Evolutionary conservation across 2,113 vertebrate species (phyloP).

Genomic region (Petrocephalus microphthalmus): DNA sequence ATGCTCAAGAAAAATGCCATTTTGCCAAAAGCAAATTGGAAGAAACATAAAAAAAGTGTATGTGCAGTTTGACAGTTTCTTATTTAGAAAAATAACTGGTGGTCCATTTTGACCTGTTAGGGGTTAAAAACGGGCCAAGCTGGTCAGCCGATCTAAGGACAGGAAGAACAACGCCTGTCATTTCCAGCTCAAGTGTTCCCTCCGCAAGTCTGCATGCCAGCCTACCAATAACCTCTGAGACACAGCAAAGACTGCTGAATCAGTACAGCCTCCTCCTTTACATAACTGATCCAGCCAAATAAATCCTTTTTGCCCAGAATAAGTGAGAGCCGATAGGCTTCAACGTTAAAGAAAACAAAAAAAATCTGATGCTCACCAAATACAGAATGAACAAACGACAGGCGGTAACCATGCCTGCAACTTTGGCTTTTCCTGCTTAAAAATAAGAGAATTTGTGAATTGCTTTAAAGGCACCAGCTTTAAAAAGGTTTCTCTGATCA

Average conservation of each 20-base stretch:
- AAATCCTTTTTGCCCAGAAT: not conserved
- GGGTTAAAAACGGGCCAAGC: not conserved
- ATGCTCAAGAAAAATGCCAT: not conserved
- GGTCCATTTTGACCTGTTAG: not conserved
- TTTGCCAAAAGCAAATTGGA: not conserved
- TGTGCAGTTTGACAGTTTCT: not conserved
- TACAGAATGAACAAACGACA: not conserved
- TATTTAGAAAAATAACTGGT: not conserved
- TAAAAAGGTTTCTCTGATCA: not conserved
- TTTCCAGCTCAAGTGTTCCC: not conserved
- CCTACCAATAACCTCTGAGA: not conserved
- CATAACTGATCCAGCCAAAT: not conserved
- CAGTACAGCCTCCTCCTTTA: not conserved
- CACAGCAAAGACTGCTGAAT: not conserved
- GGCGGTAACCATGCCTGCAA: not conserved
- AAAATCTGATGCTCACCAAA: not conserved
- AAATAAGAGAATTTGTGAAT: not conserved
- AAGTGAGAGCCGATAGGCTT: not conserved
- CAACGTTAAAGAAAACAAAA: not conserved
- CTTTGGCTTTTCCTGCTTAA: not conserved
- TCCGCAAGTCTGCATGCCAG: not conserved
- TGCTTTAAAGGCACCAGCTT: not conserved
- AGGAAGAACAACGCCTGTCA: not conserved
- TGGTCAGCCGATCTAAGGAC: not conserved
- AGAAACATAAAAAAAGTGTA: not conserved